Percentiles rank a stretch among this genome's conserved stretches.
Evolutionary conservation across 1,140 invertebrate species (phyloP).

Genomic region (Cherax quadricarinatus): DNA sequence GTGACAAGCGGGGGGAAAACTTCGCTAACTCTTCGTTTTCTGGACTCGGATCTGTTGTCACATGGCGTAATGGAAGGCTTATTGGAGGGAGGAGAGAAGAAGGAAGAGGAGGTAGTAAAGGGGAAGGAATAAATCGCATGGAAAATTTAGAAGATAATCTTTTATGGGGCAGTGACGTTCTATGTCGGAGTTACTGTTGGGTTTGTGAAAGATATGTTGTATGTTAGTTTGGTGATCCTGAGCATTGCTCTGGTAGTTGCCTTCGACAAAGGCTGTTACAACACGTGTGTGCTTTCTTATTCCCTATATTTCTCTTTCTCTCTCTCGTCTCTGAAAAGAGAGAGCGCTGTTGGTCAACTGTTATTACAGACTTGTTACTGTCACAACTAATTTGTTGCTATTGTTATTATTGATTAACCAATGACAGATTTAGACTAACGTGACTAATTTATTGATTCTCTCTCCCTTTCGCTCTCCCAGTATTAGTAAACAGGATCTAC

Average conservation of each 20-base stretch:
- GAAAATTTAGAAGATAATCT: too few species aligned
- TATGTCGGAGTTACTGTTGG: too few species aligned
- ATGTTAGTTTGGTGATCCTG: too few species aligned
- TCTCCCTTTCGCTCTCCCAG: background rate
- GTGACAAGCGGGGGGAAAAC: background rate
- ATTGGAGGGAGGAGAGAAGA: background rate
- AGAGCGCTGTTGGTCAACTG: too few species aligned
- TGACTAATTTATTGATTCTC: background rate
- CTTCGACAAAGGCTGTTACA: too few species aligned
- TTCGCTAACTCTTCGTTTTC: background rate
- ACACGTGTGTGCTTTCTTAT: background rate
- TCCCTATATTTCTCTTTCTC: background rate
- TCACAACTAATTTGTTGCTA: too few species aligned
- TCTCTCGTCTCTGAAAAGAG: background rate
- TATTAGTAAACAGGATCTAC: background rate
- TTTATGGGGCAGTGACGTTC: too few species aligned
- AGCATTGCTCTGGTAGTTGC: too few species aligned
- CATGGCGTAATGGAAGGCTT: background rate
- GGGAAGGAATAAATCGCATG: background rate
- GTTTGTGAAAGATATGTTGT: too few species aligned
- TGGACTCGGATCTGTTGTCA: background rate
- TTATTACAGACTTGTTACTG: too few species aligned
- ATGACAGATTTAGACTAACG: too few species aligned
- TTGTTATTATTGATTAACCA: too few species aligned
- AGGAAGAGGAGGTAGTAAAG: background rate